These are phyloP conservation scores for Bradynema listronoti DNA, from an alignment of 1,140 invertebrate species.

Conservation along the genomic window DNA sequence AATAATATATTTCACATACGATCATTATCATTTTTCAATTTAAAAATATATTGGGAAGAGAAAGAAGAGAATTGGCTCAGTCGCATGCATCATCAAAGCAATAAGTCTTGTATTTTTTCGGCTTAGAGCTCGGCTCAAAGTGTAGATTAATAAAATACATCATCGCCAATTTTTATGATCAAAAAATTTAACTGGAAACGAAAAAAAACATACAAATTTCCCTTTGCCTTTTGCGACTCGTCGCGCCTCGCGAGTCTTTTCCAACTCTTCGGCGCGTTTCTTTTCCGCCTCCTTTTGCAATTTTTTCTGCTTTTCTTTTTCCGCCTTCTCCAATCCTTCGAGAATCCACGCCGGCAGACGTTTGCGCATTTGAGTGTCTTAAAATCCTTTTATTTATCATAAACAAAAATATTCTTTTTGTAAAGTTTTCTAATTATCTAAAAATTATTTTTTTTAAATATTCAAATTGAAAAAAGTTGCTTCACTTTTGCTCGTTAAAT, in stretches of 20 bases:
- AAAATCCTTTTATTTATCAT: constrained; percentile 11
- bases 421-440: neutral
- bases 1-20: too few species aligned
- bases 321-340: constrained; percentile 93
- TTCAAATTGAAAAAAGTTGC: neutral
- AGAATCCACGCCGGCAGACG: constrained; percentile 89
- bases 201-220: constrained; percentile 44
- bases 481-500: neutral
- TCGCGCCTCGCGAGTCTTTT: constrained; percentile 18
- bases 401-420: neutral
- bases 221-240: constrained; percentile 33
- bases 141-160: too few species aligned
- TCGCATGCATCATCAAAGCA: too few species aligned
- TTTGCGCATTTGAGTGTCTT: constrained; percentile 79
- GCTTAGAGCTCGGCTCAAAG: too few species aligned
- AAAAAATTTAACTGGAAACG: constrained; percentile 17
- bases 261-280: constrained; percentile 36
- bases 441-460: neutral
- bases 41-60: too few species aligned
- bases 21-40: too few species aligned
- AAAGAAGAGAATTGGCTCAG: too few species aligned
- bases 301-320: constrained; percentile 82
- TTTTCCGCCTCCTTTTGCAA: constrained; percentile 64
- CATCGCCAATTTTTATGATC: neutral
- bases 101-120: too few species aligned